Evolutionary conservation across 2,797 vertebrate species (phyloP).

Genomic region (Sciurus carolinensis): DNA sequence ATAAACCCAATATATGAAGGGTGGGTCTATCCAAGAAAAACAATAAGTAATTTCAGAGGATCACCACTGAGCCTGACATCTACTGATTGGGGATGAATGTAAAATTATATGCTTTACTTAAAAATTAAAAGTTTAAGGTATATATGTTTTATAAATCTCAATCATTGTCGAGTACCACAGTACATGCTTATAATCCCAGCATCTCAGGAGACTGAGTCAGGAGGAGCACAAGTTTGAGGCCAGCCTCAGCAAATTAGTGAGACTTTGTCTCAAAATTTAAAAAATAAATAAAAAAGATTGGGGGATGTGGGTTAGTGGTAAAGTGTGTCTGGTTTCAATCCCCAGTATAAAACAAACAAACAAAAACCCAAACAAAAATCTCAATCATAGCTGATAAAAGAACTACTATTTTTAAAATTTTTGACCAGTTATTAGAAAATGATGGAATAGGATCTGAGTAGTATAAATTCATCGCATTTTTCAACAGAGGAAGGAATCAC

Average conservation of each 20-base stretch:
- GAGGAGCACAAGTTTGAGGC: no score
- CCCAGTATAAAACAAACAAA: no score
- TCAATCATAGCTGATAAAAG: not conserved
- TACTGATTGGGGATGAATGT: not conserved
- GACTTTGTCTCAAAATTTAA: not conserved
- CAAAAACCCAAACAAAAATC: no score
- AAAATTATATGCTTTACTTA: not conserved
- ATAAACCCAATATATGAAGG: not conserved
- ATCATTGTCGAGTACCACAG: not conserved
- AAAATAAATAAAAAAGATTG: slow-evolving; percentile 27
- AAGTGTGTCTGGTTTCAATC: no score
- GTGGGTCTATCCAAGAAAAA: not conserved
- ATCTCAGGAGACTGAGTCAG: no score
- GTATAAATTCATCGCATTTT: slow-evolving; percentile 7
- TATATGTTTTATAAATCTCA: not conserved
- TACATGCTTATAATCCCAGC: no score
- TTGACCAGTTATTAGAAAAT: not conserved
- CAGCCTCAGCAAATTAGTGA: no score
- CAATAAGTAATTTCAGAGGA: not conserved
- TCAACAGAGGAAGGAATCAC: slow-evolving; percentile 21
- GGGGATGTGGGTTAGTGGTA: not conserved
- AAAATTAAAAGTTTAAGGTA: not conserved
- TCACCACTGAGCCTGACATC: not conserved
- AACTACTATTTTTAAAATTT: not conserved
- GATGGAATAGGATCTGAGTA: slow-evolving; percentile 32